phyloP scores from a whole-genome alignment of 1,140 invertebrate genomes.

The Patella vulgata region DNA sequence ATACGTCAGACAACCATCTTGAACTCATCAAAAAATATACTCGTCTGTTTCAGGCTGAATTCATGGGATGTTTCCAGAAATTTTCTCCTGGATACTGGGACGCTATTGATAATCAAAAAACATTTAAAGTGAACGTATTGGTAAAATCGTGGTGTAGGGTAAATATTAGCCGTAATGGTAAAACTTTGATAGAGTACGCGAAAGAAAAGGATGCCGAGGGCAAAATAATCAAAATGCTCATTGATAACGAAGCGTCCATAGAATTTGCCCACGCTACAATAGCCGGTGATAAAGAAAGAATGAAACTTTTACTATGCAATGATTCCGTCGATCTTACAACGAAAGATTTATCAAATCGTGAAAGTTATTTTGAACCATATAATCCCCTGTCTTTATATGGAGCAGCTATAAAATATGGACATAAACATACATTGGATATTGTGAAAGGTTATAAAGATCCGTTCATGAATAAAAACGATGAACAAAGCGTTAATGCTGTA shows the following conservation, averaged over 20 bases:
- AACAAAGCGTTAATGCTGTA: too few species aligned
- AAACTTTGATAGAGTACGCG: constrained; percentile 52
- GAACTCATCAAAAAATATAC: constrained; percentile 19
- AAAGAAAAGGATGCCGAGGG: constrained; percentile 43
- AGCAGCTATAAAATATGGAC: constrained; percentile 51
- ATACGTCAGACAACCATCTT: constrained; percentile 30
- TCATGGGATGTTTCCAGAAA: constrained; percentile 33
- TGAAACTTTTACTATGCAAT: constrained; percentile 45
- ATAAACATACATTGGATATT: constrained; percentile 46
- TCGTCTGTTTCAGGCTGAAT: constrained; percentile 11
- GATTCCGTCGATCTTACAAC: constrained; percentile 44
- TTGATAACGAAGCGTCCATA: constrained; percentile 52
- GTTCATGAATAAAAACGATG: too few species aligned
- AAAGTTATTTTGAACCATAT: constrained; percentile 46
- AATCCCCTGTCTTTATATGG: constrained; percentile 49
- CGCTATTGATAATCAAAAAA: constrained; percentile 48
- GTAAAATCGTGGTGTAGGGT: constrained; percentile 60
- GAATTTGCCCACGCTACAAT: constrained; percentile 60
- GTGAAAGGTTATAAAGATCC: constrained; percentile 4
- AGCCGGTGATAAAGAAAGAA: constrained; percentile 53
- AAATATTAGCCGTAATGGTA: constrained; percentile 47
- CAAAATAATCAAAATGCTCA: constrained; percentile 47
- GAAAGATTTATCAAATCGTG: constrained; percentile 48
- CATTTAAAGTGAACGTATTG: constrained; percentile 50
- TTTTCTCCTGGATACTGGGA: constrained; percentile 55